phyloP scores from a whole-genome alignment of 23 tunicate species.

The Trididemnum clinides region DNA sequence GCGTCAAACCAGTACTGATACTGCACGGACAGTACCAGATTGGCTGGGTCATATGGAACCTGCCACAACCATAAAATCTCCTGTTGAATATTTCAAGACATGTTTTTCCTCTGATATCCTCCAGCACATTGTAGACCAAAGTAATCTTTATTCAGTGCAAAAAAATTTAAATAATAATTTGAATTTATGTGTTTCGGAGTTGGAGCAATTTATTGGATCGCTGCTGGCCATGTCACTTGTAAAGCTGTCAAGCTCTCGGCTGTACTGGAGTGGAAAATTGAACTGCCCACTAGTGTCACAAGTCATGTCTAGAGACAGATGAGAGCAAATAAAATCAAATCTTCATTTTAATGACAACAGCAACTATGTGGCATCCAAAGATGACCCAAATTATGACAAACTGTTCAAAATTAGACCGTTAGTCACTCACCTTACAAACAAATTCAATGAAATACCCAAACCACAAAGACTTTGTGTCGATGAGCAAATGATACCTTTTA shows the following conservation, averaged over 20 bases:
- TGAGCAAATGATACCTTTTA: conserved; percentile 2
- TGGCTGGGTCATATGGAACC: background rate
- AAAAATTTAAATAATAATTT: background rate
- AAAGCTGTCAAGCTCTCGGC: background rate
- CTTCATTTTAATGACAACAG: conserved; percentile 2
- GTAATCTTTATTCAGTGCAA: background rate
- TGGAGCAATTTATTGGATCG: background rate
- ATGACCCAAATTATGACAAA: background rate
- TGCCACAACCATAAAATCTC: conserved; percentile 10
- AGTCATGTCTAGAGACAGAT: background rate
- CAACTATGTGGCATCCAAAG: background rate
- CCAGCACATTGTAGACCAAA: background rate
- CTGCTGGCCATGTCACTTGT: background rate
- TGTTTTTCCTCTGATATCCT: background rate
- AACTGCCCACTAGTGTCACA: background rate
- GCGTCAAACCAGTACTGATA: background rate
- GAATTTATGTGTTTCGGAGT: background rate
- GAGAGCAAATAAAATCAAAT: background rate
- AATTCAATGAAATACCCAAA: conserved; percentile 1
- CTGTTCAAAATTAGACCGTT: background rate
- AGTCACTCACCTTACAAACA: background rate
- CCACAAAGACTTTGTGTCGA: conserved; percentile 11
- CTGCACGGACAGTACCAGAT: background rate
- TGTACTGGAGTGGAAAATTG: background rate
- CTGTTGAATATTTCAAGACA: background rate